These are phyloP conservation scores for Anabas testudineus DNA, from an alignment of 2,797 vertebrate genomes.

Conservation along the genomic window DNA sequence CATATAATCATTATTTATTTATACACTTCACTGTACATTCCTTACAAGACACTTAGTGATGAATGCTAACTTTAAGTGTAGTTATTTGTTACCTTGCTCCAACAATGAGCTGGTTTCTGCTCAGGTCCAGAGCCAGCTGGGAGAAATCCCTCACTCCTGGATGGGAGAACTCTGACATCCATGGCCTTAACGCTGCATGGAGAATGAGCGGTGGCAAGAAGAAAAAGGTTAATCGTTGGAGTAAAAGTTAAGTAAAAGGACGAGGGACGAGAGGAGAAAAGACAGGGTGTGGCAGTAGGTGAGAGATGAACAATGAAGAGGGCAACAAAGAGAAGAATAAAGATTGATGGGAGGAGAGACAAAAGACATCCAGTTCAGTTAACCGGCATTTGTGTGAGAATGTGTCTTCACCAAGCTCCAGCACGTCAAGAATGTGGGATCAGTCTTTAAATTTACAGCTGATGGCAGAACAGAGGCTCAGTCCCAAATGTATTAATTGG, in stretches of 20 bases:
- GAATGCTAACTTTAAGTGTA: not conserved
- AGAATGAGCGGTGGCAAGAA: not conserved
- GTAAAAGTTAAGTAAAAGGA: not conserved
- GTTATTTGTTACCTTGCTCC: constrained; percentile 91
- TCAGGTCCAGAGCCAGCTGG: constrained; percentile 92
- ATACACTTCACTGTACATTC: too few relatives aligned
- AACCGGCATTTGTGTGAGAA: constrained; percentile 13
- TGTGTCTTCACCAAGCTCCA: not conserved
- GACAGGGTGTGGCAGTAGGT: not conserved
- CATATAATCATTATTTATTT: too few relatives aligned
- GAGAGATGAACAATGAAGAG: constrained; percentile 11
- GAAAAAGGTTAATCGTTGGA: not conserved
- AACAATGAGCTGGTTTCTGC: constrained; percentile 94
- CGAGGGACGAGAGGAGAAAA: not conserved
- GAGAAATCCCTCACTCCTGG: constrained; percentile 93
- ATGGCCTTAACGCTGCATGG: constrained; percentile 88
- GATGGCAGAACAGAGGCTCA: not conserved
- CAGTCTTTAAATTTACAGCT: not conserved
- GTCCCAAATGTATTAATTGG: not conserved
- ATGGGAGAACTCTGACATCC: constrained; percentile 92
- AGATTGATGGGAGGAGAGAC: not conserved
- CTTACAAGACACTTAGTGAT: not conserved
- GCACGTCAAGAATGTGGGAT: not conserved
- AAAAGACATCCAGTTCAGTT: not conserved
- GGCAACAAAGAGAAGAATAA: not conserved